Conservation (phyloP, 2,888 invertebrate genomes). For the Cephus rjabovi region DNA sequence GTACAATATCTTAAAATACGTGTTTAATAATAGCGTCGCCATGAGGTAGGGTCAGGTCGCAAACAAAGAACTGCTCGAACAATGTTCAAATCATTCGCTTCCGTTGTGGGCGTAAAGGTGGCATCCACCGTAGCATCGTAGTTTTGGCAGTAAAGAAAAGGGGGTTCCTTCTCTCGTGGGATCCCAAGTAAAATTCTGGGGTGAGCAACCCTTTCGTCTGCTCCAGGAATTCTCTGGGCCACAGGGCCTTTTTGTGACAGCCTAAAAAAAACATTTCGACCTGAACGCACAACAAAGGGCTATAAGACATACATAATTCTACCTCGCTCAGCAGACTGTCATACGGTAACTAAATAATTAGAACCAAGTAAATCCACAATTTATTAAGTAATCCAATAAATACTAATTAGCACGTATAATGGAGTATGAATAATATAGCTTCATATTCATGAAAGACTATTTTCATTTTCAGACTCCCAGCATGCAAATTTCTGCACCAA, state of each 20-base stretch:
- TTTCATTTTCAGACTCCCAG: background rate
- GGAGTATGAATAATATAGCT: background rate
- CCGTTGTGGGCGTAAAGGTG: conserved; percentile 20
- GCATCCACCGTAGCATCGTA: conserved; percentile 24
- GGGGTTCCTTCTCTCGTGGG: background rate
- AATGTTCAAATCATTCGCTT: conserved; percentile 35
- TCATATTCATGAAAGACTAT: background rate
- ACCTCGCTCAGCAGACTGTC: background rate
- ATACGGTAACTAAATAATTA: background rate
- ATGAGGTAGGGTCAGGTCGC: conserved; percentile 15
- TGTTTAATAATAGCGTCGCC: conserved; percentile 3
- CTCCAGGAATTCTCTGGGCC: background rate
- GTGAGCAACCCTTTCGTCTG: background rate
- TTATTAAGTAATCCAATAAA: background rate
- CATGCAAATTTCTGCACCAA: background rate
- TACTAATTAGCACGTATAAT: background rate
- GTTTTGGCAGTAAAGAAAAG: conserved; percentile 22
- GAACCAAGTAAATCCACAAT: background rate
- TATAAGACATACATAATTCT: background rate
- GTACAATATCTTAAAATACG: conserved; percentile 4
- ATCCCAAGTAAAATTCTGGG: background rate
- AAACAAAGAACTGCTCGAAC: conserved; percentile 31
- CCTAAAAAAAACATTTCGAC: background rate
- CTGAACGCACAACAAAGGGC: background rate
- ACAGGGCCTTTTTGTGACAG: background rate